Conservation (phyloP, 2,797 vertebrate species). For the Onychomys torridus region DNA sequence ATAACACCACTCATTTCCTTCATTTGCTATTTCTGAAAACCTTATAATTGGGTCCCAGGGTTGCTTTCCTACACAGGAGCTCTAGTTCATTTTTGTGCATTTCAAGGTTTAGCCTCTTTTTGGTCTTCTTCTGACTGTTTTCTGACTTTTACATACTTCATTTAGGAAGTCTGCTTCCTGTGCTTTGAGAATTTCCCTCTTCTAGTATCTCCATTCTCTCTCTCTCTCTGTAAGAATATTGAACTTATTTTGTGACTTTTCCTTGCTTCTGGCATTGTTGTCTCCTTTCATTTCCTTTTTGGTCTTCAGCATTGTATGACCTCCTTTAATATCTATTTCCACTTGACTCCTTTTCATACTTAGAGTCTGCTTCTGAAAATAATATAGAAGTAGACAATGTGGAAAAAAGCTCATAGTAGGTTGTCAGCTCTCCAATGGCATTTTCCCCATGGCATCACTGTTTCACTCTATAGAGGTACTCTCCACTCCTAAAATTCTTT, state of each 20-base stretch:
- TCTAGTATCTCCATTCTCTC: not conserved
- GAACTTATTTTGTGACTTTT: not conserved
- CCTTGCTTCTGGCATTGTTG: not conserved
- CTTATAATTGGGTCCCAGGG: not conserved
- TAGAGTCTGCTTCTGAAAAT: not conserved
- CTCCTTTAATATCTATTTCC: not conserved
- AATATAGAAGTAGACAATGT: not conserved
- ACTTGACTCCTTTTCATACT: not conserved
- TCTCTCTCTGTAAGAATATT: not conserved
- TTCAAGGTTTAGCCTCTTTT: not conserved
- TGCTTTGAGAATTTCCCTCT: not conserved
- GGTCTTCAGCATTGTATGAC: not conserved
- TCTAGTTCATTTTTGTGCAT: not conserved
- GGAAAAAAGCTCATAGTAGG: not conserved
- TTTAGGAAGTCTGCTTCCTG: not conserved
- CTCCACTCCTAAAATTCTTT: not conserved
- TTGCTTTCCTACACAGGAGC: not conserved
- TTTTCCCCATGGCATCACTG: not conserved
- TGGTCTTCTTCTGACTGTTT: not conserved
- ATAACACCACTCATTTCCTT: not conserved
- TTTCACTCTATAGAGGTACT: not conserved
- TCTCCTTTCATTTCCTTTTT: not conserved
- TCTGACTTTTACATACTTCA: not conserved
- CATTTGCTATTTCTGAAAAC: not conserved
- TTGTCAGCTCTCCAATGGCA: not conserved